phyloP scores from a whole-genome alignment of 1,140 invertebrate species.

The Ditylenchus dipsaci region DNA sequence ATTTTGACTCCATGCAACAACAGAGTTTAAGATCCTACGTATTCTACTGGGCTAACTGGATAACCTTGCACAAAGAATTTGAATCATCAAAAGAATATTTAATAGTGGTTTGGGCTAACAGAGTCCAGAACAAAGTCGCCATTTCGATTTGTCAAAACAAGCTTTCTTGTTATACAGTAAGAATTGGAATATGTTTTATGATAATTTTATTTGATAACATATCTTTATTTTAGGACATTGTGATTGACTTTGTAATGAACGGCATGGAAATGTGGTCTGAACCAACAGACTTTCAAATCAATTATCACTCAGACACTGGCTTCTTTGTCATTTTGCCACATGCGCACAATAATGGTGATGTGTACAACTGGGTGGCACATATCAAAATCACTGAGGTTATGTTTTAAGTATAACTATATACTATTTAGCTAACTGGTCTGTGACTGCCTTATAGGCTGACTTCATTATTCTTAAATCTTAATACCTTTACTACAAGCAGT shows the following conservation, averaged over 20 bases:
- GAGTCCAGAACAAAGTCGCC: constrained; percentile 24
- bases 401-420: background rate
- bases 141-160: constrained; percentile 18
- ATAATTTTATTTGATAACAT: background rate
- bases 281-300: constrained; percentile 16
- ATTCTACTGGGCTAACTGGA: constrained; percentile 10
- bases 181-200: background rate
- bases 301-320: constrained; percentile 22
- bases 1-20: too few species aligned
- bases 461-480: too few species aligned
- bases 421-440: background rate
- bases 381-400: constrained; percentile 14
- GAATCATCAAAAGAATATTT: background rate
- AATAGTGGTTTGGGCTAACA: constrained; percentile 26
- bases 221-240: background rate
- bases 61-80: background rate
- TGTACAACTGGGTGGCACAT: constrained; percentile 28
- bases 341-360: constrained; percentile 21
- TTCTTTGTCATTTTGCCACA: constrained; percentile 28
- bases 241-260: background rate
- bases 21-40: background rate
- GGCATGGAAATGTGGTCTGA: constrained; percentile 26
- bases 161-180: constrained; percentile 4
- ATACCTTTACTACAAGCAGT: too few species aligned
- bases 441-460: background rate